These are phyloP conservation scores for Myotis lucifugus DNA, from an alignment of 2,113 vertebrate genomes.

Conservation along the genomic window DNA sequence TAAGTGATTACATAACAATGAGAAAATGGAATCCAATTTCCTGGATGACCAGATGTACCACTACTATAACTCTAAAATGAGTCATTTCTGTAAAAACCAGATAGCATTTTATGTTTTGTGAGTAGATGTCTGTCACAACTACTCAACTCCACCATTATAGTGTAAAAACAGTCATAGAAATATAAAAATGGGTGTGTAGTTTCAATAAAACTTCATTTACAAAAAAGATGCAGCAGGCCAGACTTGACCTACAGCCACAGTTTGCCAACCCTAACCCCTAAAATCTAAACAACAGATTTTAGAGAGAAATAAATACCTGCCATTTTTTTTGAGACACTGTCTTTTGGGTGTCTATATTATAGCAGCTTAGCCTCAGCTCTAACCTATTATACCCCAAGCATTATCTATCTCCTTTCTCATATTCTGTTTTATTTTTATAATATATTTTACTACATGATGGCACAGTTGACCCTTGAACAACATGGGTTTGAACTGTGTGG, in stretches of 20 bases:
- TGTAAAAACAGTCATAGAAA: not conserved
- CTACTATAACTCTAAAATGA: not conserved
- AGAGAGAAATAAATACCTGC: not conserved
- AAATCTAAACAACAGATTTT: not conserved
- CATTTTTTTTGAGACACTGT: not conserved
- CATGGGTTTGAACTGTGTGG: not conserved
- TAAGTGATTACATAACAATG: not conserved
- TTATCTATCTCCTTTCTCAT: not conserved
- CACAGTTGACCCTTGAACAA: not conserved
- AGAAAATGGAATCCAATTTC: constrained; percentile 20
- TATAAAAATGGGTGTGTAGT: not conserved
- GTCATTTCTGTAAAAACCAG: not conserved
- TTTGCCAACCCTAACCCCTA: not conserved
- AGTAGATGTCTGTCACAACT: not conserved
- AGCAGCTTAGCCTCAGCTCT: not conserved
- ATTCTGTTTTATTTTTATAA: not conserved
- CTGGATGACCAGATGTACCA: not conserved
- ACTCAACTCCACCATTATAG: not conserved
- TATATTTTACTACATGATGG: not conserved
- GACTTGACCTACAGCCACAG: not conserved
- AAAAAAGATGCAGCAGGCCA: not conserved
- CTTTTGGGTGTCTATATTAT: constrained; percentile 20
- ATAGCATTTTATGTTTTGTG: not conserved
- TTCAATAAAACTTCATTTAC: constrained; percentile 15
- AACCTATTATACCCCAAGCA: not conserved